A percentile compares a stretch with the other conserved stretches of the same genome.
These are phyloP conservation scores for Cryptus viduatorius DNA, from an alignment of 2,888 invertebrate species.

Conservation along the genomic window DNA sequence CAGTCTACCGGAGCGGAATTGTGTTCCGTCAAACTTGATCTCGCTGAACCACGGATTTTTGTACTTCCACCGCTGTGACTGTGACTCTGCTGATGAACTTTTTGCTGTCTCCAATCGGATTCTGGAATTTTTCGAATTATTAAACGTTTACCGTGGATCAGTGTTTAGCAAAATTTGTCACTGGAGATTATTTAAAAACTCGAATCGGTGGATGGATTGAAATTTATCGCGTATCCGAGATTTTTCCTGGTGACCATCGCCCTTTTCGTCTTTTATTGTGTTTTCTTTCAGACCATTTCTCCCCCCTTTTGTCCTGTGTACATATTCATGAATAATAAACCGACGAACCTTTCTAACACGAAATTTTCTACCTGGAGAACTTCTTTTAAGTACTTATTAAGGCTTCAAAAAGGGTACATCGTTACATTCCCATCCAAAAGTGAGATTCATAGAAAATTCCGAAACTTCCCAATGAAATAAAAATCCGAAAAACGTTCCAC, in stretches of 20 bases:
- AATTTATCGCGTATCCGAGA: background rate
- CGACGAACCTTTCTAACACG: background rate
- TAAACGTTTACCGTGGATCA: background rate
- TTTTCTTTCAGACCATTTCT: background rate
- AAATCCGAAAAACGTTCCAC: no score
- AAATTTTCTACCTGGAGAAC: background rate
- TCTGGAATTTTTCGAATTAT: slow-evolving; percentile 71
- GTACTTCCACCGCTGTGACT: slow-evolving; percentile 76
- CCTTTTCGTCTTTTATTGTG: background rate
- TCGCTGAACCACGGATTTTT: slow-evolving; percentile 77
- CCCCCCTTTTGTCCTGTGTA: background rate
- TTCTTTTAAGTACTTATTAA: background rate
- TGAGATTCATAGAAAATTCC: no score
- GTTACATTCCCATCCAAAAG: no score
- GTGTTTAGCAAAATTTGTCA: background rate
- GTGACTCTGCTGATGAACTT: slow-evolving; percentile 79
- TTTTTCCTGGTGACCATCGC: background rate
- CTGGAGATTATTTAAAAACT: slow-evolving; percentile 16
- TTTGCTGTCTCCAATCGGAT: slow-evolving; percentile 81
- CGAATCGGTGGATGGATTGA: background rate
- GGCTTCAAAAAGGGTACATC: background rate
- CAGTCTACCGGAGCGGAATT: slow-evolving; percentile 82
- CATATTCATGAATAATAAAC: background rate
- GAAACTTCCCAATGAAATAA: no score
- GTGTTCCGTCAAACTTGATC: slow-evolving; percentile 78